A percentile compares a stretch with the other conserved stretches of the same genome.
Conservation (phyloP, 2,797 vertebrate species). For the Pogonophryne albipinna region DNA sequence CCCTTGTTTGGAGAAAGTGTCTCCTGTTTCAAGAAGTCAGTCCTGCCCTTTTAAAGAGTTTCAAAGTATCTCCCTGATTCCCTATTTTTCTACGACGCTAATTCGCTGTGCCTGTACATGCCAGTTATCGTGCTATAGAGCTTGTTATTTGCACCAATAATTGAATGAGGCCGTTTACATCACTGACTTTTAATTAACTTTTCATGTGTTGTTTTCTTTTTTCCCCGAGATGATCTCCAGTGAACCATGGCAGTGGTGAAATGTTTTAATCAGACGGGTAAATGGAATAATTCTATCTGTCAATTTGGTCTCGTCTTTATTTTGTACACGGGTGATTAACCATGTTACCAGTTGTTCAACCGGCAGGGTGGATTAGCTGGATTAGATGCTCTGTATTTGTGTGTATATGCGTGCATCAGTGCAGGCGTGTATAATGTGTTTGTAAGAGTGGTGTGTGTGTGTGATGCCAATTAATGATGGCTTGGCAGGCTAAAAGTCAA, state of each 20-base stretch:
- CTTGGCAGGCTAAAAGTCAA: conserved; percentile 68
- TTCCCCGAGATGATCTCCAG: conserved; percentile 65
- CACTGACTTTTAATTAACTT: conserved; percentile 81
- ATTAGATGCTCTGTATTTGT: conserved; percentile 70
- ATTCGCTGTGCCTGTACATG: conserved; percentile 53
- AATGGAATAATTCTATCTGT: conserved; percentile 83
- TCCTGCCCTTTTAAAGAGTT: conserved; percentile 71
- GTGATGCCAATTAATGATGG: conserved; percentile 63
- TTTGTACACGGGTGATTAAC: conserved; percentile 81
- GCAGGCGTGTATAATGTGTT: conserved; percentile 30
- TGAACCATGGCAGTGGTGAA: conserved; percentile 73
- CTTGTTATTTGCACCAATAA: conserved; percentile 76
- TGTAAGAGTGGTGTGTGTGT: conserved; percentile 4
- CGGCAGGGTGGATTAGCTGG: conserved; percentile 75
- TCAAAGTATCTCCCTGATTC: conserved; percentile 66
- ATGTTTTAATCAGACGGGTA: conserved; percentile 80
- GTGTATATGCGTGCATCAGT: conserved; percentile 39
- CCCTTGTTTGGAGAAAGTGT: conserved; percentile 74
- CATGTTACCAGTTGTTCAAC: conserved; percentile 77
- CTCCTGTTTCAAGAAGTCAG: conserved; percentile 68
- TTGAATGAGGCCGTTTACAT: conserved; percentile 77
- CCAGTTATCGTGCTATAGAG: conserved; percentile 65
- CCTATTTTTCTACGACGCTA: conserved; percentile 53
- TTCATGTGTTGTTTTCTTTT: conserved; percentile 61
- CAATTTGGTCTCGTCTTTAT: conserved; percentile 80